These are phyloP conservation scores for Smutsia gigantea DNA, from an alignment of 2,797 vertebrate species.

Conservation along the genomic window DNA sequence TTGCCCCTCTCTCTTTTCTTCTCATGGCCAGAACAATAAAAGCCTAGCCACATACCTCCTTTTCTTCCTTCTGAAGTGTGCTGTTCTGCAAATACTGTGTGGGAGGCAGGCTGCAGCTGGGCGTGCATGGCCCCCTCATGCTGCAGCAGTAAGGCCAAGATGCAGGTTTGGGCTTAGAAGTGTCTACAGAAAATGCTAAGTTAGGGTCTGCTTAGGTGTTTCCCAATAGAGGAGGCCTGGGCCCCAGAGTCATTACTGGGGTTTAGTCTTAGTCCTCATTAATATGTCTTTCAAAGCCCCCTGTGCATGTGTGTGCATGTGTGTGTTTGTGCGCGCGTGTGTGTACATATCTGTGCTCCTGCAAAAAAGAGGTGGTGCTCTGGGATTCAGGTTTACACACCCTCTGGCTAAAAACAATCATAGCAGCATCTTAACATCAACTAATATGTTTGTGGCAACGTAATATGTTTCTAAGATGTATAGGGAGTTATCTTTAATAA, in stretches of 20 bases:
- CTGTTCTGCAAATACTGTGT: neutral
- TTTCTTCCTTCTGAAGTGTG: neutral
- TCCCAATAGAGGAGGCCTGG: neutral
- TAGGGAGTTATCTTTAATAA: neutral
- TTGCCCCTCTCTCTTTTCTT: neutral
- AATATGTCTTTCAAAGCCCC: neutral
- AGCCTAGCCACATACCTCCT: too few relatives aligned
- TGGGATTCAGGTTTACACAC: neutral
- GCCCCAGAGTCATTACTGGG: neutral
- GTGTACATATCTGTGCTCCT: neutral
- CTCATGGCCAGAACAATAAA: too few relatives aligned
- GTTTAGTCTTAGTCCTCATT: too few relatives aligned
- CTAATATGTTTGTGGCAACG: neutral
- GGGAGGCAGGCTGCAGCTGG: too few relatives aligned
- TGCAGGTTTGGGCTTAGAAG: neutral
- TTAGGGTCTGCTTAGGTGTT: neutral
- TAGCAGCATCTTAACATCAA: neutral
- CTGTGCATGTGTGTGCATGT: too few relatives aligned
- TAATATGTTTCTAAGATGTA: neutral
- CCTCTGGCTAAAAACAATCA: neutral
- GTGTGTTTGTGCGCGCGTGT: too few relatives aligned
- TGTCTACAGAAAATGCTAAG: fast-evolving
- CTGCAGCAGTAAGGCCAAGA: neutral
- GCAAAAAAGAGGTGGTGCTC: neutral
- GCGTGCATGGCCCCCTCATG: fast-evolving